These are phyloP conservation scores for Sphenopsis melanotis DNA, from an alignment of 2,797 vertebrate species.

Conservation along the genomic window DNA sequence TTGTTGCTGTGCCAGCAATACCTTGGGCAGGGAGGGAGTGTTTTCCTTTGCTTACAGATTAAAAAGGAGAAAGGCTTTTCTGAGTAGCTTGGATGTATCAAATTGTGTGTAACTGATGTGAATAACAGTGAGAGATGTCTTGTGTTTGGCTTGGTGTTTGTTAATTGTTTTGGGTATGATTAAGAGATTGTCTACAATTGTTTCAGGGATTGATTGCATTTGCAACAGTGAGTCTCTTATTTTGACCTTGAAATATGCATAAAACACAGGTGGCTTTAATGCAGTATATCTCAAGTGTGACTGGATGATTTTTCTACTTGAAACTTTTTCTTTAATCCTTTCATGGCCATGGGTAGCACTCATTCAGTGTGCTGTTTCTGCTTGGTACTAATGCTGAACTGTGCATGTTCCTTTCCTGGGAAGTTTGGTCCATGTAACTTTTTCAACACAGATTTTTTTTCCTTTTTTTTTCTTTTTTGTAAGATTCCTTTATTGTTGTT, in stretches of 20 bases:
- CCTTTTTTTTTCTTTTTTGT: background rate
- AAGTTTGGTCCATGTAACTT: background rate
- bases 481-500: background rate
- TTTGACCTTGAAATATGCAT: background rate
- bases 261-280: background rate
- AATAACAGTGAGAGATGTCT: background rate
- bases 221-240: background rate
- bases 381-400: conserved; percentile 5
- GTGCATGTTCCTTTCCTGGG: conserved; percentile 50
- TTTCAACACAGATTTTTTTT: background rate
- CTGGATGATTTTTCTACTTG: background rate
- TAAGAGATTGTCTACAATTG: background rate
- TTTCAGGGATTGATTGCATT: background rate
- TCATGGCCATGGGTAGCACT: background rate
- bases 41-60: background rate
- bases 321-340: background rate
- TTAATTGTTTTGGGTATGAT: background rate
- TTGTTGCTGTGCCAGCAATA: background rate
- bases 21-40: background rate
- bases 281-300: background rate
- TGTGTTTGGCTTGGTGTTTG: background rate
- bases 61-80: background rate
- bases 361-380: background rate
- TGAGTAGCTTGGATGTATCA: background rate
- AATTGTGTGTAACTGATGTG: background rate